These are phyloP conservation scores for Eristalis pertinax DNA, from an alignment of 2,888 invertebrate genomes.

Conservation along the genomic window DNA sequence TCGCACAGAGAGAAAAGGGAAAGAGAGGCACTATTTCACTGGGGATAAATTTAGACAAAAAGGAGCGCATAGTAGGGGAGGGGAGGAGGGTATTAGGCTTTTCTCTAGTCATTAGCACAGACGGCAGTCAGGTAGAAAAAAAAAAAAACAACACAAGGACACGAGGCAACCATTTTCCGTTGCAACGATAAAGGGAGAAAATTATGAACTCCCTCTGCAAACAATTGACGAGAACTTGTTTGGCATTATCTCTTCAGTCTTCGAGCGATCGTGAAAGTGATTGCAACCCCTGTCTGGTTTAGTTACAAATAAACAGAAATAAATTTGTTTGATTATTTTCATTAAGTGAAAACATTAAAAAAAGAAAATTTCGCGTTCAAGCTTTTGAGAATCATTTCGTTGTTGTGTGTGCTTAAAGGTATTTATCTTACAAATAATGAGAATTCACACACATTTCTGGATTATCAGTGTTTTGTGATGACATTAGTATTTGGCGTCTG, in stretches of 20 bases:
- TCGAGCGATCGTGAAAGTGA: conserved; percentile 61
- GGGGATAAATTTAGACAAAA: neutral
- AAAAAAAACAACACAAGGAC: neutral
- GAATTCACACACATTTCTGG: no score
- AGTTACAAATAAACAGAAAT: neutral
- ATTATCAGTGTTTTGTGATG: no score
- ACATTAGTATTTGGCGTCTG: no score
- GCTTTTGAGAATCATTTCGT: neutral
- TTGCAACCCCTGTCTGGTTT: conserved; percentile 14
- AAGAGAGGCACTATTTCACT: neutral
- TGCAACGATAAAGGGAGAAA: conserved; percentile 35
- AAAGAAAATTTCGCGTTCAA: neutral
- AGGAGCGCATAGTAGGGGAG: neutral
- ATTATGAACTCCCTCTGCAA: conserved; percentile 36
- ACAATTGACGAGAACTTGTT: conserved; percentile 47
- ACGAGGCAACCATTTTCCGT: neutral
- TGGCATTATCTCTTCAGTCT: conserved; percentile 42
- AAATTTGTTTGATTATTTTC: neutral
- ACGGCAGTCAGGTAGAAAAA: neutral
- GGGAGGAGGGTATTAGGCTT: neutral
- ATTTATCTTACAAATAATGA: neutral
- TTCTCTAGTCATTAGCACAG: neutral
- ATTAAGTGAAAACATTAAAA: neutral
- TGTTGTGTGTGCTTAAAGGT: neutral
- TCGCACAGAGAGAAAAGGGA: neutral